Percentiles rank a stretch among this genome's conserved stretches.
Evolutionary conservation across 2,113 vertebrate species (phyloP).

Genomic region (Hepsetus odoe): DNA sequence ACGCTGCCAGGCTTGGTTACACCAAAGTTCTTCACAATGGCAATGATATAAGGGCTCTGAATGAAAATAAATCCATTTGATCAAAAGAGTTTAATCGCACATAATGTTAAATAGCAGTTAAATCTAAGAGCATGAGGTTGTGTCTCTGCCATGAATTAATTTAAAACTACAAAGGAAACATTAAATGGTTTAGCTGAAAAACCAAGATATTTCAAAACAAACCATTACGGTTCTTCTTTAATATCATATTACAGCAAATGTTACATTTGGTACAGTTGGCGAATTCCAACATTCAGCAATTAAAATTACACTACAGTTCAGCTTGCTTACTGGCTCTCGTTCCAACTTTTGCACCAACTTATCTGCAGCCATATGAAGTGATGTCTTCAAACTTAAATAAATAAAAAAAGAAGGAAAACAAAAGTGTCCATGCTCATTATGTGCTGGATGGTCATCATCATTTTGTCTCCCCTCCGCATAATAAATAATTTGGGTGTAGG

Average conservation of each 20-base stretch:
- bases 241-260: no score
- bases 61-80: no score
- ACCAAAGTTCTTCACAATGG: not conserved
- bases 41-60: no score
- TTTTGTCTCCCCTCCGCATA: conserved; percentile 66
- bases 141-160: no score
- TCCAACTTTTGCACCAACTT: not conserved
- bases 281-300: not conserved
- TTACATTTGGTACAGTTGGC: no score
- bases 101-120: no score
- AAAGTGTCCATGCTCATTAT: conserved; percentile 74
- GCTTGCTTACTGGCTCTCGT: not conserved
- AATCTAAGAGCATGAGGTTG: no score
- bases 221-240: no score
- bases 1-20: conserved; percentile 4
- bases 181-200: no score
- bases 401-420: conserved; percentile 61
- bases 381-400: not conserved
- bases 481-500: conserved; percentile 84
- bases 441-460: conserved; percentile 72
- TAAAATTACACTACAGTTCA: not conserved
- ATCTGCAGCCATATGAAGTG: not conserved
- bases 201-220: no score
- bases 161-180: no score
- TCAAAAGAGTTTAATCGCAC: no score